These are phyloP conservation scores for Brachionus sp. DNA, from an alignment of 1,140 invertebrate species.

Conservation along the genomic window DNA sequence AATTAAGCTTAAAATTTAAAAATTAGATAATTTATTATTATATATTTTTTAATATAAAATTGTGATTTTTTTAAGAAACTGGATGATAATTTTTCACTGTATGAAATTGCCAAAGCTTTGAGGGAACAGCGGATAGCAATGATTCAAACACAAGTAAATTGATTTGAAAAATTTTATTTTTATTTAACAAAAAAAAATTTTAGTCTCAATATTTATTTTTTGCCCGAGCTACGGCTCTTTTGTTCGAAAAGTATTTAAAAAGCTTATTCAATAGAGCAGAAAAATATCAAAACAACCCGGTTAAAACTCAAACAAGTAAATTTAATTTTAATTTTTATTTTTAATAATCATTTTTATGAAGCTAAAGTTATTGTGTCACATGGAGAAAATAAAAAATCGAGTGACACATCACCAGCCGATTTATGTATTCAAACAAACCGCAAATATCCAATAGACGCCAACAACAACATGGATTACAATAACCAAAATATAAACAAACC, in stretches of 20 bases:
- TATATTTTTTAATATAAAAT: too few relatives aligned
- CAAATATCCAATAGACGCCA: background rate
- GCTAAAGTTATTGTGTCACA: background rate
- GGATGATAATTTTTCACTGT: background rate
- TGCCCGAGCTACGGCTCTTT: background rate
- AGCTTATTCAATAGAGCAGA: background rate
- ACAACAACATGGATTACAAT: constrained; percentile 18
- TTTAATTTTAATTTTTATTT: background rate
- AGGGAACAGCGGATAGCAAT: constrained; percentile 38
- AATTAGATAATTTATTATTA: too few relatives aligned
- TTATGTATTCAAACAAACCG: background rate
- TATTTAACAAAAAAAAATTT: background rate
- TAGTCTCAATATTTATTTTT: constrained; percentile 37
- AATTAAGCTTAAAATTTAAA: too few relatives aligned
- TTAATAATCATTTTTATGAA: background rate
- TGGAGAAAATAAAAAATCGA: background rate
- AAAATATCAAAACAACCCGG: constrained; percentile 1
- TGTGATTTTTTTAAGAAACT: constrained; percentile 19
- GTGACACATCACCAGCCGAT: background rate
- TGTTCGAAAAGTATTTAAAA: constrained; percentile 34
- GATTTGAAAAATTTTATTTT: background rate
- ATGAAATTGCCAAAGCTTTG: constrained; percentile 11
- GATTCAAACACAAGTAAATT: constrained; percentile 40
- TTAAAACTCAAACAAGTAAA: background rate
- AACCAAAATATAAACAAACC: background rate